Evolutionary conservation across 2,888 invertebrate genomes (phyloP), one percentile per base, ranked within the genome.

Genomic region (Leucoptera coffeella): DNA sequence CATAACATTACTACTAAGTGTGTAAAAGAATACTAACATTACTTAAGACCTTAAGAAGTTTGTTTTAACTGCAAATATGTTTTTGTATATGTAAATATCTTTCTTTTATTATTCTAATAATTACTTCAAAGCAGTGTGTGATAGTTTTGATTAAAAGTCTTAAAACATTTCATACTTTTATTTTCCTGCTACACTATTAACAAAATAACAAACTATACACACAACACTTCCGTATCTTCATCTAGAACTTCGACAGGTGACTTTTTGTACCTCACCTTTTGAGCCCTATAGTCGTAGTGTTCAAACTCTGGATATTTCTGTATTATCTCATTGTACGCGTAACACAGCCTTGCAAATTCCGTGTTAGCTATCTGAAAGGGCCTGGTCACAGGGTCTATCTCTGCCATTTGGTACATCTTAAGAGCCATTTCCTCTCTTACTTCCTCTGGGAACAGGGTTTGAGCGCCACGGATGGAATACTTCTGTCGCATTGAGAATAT

Each of bases 401-500:
- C 84, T 1, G 91, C 80, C 30, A 78, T 50, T 32, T 76, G 60
- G 38, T 84, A 82, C 60, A 93, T 73, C 46, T 77, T 74, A 2
- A 62, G 42, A 4, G 79, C 76, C 35, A 87, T 72, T 37, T 84
- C 78, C 3, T 77, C 69, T 27, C 84, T 58, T 2, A 71, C 48
- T 4, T 82, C 73, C 29, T 75, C 65, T 0, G 94, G 94, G 51
- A 93, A 89, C 19, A 94, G 58, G 1, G 80, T 85, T 37, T 75
- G 65, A 20, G 77, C 76, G 4, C 85, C 82, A 39, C 79, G 73
- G 4, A 78, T 71, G 15, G 80, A 80, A 59, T 80, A 83, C 50
- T 96, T 96, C 47, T 90, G 88, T 14, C 94, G 76, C 77, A 85
- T 87, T 39, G 81, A 81, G 54, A 97, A 99, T 35, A 93, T 73